Evolutionary conservation across 2,797 vertebrate genomes (phyloP), one percentile per base, ranked within the genome.

Genomic region (Simalia tracyae): DNA sequence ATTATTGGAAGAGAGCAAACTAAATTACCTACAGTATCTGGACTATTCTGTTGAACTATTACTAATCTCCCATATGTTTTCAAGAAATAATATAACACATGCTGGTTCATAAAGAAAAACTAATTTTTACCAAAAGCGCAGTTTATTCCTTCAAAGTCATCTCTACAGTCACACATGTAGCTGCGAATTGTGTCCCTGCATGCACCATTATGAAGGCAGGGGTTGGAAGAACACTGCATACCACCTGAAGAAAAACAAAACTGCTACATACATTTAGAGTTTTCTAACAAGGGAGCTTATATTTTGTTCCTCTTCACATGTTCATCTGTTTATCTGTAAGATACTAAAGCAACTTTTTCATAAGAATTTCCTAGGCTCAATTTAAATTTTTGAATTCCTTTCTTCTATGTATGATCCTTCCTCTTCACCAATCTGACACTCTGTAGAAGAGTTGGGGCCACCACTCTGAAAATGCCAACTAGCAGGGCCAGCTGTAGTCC

Each of bases 161-260:
- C 64, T 0, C 81, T 0, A 87, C 99, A 99, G 56, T 89, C 93
- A 94, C 99, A 99, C 66, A 56, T 93, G 92, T 98, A 99, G 7
- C 97, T 96, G 0, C 98, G 98, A 19, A 98, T 96, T 54, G 8
- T 95, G 95, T 98, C 97, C 0, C 96, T 96, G 54, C 99, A 99
- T 1, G 94, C 96, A 0, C 98, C 98, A 0, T 98, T 97, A 56
- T 99, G 96, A 88, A 98, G 97, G 94, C 99, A 99, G 2, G 99
- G 99, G 95, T 95, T 97, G 0, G 98, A 97, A 0, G 91, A 8
- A 24, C 99, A 99, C 28, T 98, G 98, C 92, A 97, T 94, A 15
- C 98, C 98, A 0, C 96, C 99, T 98, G 95, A 0, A 46, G 57
- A 64, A 86, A 93, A 0, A 50, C 6, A 36, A 0, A 5, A 1